Base-by-base conservation (phyloP, 1,140 invertebrate species). In the Drosophila lacertosa region DNA sequence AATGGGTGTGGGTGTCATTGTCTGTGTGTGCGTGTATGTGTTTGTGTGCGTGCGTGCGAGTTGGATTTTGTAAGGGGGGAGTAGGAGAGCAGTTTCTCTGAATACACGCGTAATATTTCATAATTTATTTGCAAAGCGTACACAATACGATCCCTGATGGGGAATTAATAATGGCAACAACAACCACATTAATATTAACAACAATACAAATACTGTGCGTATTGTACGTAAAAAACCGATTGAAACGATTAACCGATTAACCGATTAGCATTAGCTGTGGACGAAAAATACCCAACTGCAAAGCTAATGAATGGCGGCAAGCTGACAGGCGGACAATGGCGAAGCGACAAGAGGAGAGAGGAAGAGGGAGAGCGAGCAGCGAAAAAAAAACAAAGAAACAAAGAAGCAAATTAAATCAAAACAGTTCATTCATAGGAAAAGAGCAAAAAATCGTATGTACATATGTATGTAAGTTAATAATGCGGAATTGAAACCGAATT, bases 81-180 rank as follows among this genome's bases (percentile, higher is more conserved):
- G 6, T 7, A 24, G 16, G 2, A 18, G 16, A 6, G 47, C 11
- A 13, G 55, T 67, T 67, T 44, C 58, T 45, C 40, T 39, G 63
- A 71, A 58, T 75, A 51, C 53, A 55, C 42, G 58, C 54, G 58
- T 50, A 65, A 62, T 72, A 67, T 79, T 79, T 83, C 80, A 72
- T 84, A 79, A 79, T 72, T 71, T 74, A 75, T 84, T 82, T 74
- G 78, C 74, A 48, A 71, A 64, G 48, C 75, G 60, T 62, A 83
- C 57, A 64, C 65, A 47, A 47, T 40, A 62, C n/a, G n/a, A n/a
- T n/a, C n/a, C 20, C 60, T 18, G 42, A 69, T 66, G 67, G 60
- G 37, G 42, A 74, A 62, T 60, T 69, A 77, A 62, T 57, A 50
- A 62, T 37, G 47, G 22, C 32, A 57, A 54, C 20, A 33, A 47